Base-by-base conservation (phyloP, 2,888 invertebrate species). In the Gortyna flavago region DNA sequence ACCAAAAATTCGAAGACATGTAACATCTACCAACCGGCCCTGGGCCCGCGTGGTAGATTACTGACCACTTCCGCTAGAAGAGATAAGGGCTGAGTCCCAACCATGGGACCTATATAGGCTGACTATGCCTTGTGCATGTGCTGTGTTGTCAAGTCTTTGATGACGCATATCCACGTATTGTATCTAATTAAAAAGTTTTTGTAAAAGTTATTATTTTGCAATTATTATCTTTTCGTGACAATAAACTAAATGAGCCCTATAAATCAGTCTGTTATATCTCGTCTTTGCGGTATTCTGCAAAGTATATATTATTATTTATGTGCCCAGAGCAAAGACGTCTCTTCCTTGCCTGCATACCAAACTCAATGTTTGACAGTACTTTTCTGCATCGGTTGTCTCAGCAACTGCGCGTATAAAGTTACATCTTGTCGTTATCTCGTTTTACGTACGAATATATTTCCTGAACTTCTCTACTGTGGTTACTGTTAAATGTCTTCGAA, bases 321-420 rank as follows among this genome's bases (percentile, higher is more conserved):
- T 29, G 59, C 59, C 5, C 59, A 59, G 2, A 59, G 29, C 6
- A 59, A 29, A 59, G 6, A 59, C 29, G 29, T 59, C 2, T 59
- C 3, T 32, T 54, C 29, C n/a, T 29, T 48, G 16, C 18, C 25
- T 16, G 16, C 48, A 48, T 21, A 65, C 16, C 11, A 6, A 81
- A 35, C 18, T 29, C 3, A 9, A 51, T 29, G 29, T 11, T 13
- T 8, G 8, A 1, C 38, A 79, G 76, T 87, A 84, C 77, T 70
- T 77, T 77, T 35, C 79, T 79, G 80, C 87, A 88, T 85, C 81
- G 89, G 85, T 85, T 85, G 74, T 57, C 61, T 70, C 32, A 41
- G 11, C 71, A 71, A 77, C 74, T 79, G 71, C 75, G 66, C 67
- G 79, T 83, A 85, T 87, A 87, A 81, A 88, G 88, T 89, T 81